Evolutionary conservation across 2,113 vertebrate species (phyloP).

Genomic region (Pteropus alecto): DNA sequence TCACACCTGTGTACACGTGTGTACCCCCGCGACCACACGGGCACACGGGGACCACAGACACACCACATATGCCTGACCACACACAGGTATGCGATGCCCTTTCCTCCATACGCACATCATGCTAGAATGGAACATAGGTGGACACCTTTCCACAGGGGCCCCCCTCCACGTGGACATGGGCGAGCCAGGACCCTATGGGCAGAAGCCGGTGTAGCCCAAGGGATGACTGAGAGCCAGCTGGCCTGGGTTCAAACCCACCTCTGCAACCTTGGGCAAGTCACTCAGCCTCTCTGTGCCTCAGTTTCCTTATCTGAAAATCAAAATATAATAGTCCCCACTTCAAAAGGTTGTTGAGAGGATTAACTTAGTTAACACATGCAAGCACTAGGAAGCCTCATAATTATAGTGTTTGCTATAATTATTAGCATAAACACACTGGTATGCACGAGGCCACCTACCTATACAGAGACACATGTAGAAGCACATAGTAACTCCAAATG

Average conservation of each 20-base stretch:
- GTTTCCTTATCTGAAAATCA: neutral
- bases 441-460: neutral
- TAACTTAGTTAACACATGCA: neutral
- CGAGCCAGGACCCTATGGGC: neutral
- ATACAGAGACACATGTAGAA: neutral
- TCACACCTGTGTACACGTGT: neutral
- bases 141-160: neutral
- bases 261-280: neutral
- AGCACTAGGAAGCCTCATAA: neutral
- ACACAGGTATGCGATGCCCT: neutral
- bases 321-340: neutral
- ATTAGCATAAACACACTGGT: neutral
- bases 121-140: neutral
- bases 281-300: neutral
- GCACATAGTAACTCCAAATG: neutral
- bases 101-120: fast-evolving
- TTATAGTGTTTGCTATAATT: neutral
- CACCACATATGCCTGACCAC: neutral
- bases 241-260: neutral
- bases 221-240: neutral
- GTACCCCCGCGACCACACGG: fast-evolving
- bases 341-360: neutral
- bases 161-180: neutral
- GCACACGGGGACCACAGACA: neutral
- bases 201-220: neutral